Conservation (phyloP, 1,140 invertebrate genomes). For the Zaprionus kolodkinae region DNA sequence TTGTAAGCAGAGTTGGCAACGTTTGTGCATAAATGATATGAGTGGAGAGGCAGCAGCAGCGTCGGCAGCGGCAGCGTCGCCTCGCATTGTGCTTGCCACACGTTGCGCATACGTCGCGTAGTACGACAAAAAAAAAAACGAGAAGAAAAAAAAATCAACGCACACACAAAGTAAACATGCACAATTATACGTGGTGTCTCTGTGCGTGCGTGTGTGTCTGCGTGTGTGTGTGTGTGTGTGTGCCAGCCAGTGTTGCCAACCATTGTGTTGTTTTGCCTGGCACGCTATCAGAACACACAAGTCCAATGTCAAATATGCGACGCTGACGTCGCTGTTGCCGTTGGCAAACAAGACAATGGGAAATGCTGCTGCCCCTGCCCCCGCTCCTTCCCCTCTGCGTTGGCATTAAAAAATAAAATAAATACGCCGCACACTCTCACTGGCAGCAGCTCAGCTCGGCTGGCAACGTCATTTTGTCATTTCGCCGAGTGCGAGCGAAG, state of each 20-base stretch:
- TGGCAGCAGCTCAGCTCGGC: slow-evolving; percentile 29
- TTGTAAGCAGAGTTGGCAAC: slow-evolving; percentile 70
- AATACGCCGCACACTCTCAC: slow-evolving; percentile 53
- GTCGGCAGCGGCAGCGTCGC: slow-evolving; percentile 2
- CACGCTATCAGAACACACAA: slow-evolving; percentile 69
- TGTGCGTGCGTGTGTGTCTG: slow-evolving; percentile 4
- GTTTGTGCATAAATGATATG: slow-evolving; percentile 80
- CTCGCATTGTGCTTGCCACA: slow-evolving; percentile 64
- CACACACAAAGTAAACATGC: slow-evolving; percentile 71
- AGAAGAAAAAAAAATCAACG: slow-evolving; percentile 52
- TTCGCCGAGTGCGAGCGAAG: slow-evolving; percentile 55
- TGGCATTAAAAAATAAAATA: slow-evolving; percentile 72
- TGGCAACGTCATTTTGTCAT: slow-evolving; percentile 72
- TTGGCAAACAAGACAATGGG: slow-evolving; percentile 80
- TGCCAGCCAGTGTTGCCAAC: slow-evolving; percentile 65
- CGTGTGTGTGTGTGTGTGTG: slow-evolving; percentile 23
- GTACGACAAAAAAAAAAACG: slow-evolving; percentile 11
- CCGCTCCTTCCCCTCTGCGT: slow-evolving; percentile 56
- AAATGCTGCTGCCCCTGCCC: slow-evolving; percentile 62
- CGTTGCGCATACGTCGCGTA: slow-evolving; percentile 74
- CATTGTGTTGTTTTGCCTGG: slow-evolving; percentile 78
- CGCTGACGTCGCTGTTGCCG: slow-evolving; percentile 35
- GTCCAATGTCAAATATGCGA: slow-evolving; percentile 81
- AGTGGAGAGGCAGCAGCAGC: slow-evolving; percentile 18
- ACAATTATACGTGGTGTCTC: slow-evolving; percentile 63